A percentile compares a stretch with the other conserved stretches of the same genome.
Conservation (phyloP, 2,797 vertebrate genomes). For the Neomorphus geoffroyi region DNA sequence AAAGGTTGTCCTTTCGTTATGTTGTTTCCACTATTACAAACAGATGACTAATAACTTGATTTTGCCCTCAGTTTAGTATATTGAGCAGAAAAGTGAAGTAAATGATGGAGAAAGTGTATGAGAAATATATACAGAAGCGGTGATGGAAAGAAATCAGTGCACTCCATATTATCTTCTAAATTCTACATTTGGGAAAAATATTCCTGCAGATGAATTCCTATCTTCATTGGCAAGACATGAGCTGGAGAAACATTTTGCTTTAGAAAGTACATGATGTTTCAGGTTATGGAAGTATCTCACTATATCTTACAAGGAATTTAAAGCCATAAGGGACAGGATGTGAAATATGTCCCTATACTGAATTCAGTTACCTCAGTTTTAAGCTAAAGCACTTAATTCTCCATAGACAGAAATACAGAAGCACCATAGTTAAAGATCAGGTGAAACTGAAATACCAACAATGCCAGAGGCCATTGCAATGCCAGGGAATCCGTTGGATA, state of each 20-base stretch:
- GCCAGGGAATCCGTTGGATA: neutral
- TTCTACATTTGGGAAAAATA: neutral
- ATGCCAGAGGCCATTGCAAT: neutral
- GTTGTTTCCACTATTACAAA: neutral
- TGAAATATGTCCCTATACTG: neutral
- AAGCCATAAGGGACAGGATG: neutral
- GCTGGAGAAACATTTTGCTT: neutral
- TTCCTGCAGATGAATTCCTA: neutral
- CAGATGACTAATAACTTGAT: neutral
- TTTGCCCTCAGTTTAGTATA: neutral
- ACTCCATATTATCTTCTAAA: neutral
- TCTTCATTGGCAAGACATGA: neutral
- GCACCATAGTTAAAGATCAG: neutral
- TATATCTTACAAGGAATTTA: neutral
- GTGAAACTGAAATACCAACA: conserved; percentile 1
- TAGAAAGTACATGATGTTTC: neutral
- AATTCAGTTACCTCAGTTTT: conserved; percentile 18
- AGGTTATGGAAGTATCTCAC: neutral
- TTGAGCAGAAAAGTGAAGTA: neutral
- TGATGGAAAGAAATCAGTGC: neutral
- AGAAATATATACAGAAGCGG: neutral
- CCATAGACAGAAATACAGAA: conserved; percentile 18
- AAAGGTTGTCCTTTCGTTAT: neutral
- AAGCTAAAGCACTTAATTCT: conserved; percentile 28
- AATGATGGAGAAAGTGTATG: neutral